phyloP scores from a whole-genome alignment of 2,888 invertebrate species.

The Orthosia cruda region DNA sequence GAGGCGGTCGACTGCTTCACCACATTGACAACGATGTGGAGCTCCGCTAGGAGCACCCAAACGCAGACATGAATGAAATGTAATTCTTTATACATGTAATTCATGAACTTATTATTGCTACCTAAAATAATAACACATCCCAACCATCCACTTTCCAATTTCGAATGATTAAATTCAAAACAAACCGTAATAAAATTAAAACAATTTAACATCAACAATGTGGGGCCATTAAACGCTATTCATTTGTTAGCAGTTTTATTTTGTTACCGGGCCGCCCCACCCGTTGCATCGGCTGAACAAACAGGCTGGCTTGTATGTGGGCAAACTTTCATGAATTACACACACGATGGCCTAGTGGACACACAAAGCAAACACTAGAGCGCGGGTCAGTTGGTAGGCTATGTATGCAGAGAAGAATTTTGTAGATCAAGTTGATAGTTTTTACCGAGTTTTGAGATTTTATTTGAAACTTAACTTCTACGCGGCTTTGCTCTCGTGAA shows the following conservation, averaged over 20 bases:
- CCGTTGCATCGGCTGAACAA: conserved; percentile 52
- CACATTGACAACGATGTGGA: no score
- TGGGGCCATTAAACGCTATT: conserved; percentile 19
- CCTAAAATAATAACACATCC: background rate
- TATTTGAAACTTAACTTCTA: no score
- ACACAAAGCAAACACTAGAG: conserved; percentile 57
- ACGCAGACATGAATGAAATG: no score
- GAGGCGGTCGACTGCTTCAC: no score
- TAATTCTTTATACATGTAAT: no score
- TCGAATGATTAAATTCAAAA: background rate
- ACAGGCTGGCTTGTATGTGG: conserved; percentile 48
- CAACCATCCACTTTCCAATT: background rate
- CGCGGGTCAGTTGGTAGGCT: conserved; percentile 46
- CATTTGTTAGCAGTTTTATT: conserved; percentile 34
- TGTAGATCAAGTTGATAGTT: conserved; percentile 1
- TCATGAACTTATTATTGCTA: background rate
- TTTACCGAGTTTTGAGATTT: background rate
- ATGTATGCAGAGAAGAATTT: conserved; percentile 10
- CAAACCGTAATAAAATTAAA: background rate
- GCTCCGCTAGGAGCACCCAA: no score
- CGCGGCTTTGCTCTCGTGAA: no score
- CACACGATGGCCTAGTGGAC: conserved; percentile 43
- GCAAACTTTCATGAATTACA: conserved; percentile 61
- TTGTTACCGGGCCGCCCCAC: conserved; percentile 29
- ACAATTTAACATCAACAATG: conserved; percentile 14